phyloP scores from a whole-genome alignment of 2,888 invertebrate species.

The Maniola hyperantus region DNA sequence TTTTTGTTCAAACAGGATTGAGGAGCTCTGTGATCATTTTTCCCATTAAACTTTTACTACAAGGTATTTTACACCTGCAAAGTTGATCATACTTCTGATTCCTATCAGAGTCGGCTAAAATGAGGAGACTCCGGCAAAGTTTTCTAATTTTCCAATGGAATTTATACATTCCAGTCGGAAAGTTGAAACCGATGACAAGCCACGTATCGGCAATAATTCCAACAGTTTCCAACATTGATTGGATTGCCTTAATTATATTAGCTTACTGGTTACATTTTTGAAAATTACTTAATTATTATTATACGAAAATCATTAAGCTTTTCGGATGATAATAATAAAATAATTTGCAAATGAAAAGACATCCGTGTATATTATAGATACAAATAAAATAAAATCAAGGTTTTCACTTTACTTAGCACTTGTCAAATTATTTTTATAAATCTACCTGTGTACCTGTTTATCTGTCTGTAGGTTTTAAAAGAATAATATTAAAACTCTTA shows the following conservation, averaged over 20 bases:
- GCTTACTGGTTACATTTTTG: too few relatives aligned
- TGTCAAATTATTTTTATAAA: too few relatives aligned
- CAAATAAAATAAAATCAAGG: too few relatives aligned
- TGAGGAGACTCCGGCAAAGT: constrained; percentile 54
- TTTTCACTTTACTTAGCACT: too few relatives aligned
- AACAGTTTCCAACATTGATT: constrained; percentile 28
- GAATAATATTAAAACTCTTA: too few relatives aligned
- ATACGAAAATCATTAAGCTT: too few relatives aligned
- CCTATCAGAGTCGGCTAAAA: constrained; percentile 57
- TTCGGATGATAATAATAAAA: too few relatives aligned
- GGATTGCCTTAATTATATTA: not conserved
- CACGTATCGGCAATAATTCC: constrained; percentile 37
- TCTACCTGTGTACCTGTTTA: too few relatives aligned
- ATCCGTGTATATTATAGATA: too few relatives aligned
- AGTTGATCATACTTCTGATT: constrained; percentile 65
- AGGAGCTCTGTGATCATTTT: constrained; percentile 1
- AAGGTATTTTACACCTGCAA: constrained; percentile 57
- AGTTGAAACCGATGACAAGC: constrained; percentile 41
- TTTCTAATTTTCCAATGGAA: constrained; percentile 76
- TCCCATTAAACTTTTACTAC: constrained; percentile 25
- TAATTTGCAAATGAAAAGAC: too few relatives aligned
- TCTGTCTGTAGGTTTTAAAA: too few relatives aligned
- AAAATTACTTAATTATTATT: too few relatives aligned
- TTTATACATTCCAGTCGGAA: constrained; percentile 63
- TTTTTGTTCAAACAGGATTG: not conserved